Conservation (phyloP, 2,113 vertebrate species). For the Spheniscus mendiculus region DNA sequence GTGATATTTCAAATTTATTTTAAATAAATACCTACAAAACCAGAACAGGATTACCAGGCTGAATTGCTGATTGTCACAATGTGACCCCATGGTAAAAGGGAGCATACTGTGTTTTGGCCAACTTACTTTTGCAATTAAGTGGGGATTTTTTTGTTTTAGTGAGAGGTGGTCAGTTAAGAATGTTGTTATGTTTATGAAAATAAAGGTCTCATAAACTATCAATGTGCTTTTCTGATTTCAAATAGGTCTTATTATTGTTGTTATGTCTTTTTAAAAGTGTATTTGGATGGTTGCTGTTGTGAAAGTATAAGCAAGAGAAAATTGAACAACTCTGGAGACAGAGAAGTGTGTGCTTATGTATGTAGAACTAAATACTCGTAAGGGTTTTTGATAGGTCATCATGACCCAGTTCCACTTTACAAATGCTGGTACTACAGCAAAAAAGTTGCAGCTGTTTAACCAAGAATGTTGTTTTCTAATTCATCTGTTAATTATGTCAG, state of each 20-base stretch:
- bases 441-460: not conserved
- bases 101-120: not conserved
- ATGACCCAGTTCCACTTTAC: not conserved
- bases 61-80: not conserved
- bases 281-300: not conserved
- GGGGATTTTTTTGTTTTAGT: not conserved
- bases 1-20: not conserved
- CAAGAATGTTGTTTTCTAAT: not conserved
- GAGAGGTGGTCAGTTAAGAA: not conserved
- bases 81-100: not conserved
- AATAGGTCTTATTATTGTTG: not conserved
- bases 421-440: not conserved
- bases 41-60: not conserved
- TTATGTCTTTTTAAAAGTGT: not conserved
- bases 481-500: not conserved
- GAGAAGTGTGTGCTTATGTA: rapidly evolving
- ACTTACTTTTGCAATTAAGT: not conserved
- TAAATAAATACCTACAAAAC: not conserved
- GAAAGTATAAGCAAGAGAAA: not conserved
- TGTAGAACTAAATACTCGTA: not conserved
- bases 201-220: not conserved
- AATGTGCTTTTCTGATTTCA: not conserved
- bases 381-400: not conserved
- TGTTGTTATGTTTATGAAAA: not conserved
- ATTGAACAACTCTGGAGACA: not conserved